A percentile compares a stretch with the other conserved stretches of the same genome.
Conservation (phyloP, 2,113 vertebrate species). For the Mirounga angustirostris region DNA sequence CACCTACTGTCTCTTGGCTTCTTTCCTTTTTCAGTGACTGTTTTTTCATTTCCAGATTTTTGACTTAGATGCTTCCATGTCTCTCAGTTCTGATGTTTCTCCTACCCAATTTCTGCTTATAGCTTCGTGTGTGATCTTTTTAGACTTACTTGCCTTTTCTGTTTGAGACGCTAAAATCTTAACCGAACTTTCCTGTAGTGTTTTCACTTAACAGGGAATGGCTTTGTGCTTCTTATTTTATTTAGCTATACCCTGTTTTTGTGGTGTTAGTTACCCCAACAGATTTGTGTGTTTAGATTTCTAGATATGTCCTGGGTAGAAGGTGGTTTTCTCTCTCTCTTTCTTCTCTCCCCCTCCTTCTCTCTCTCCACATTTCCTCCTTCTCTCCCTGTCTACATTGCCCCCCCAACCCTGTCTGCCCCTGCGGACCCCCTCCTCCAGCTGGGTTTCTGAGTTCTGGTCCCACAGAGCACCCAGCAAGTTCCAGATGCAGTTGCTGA, state of each 20-base stretch:
- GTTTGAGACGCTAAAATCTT: background rate
- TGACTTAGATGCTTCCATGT: background rate
- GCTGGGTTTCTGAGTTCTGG: background rate
- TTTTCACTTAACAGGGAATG: too few relatives aligned
- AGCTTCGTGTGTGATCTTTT: too few relatives aligned
- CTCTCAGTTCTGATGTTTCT: background rate
- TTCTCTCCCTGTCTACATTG: fast-evolving
- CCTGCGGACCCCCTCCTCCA: fast-evolving
- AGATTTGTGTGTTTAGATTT: background rate
- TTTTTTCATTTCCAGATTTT: too few relatives aligned
- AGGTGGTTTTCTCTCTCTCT: background rate
- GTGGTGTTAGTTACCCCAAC: too few relatives aligned
- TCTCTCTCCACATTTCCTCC: too few relatives aligned
- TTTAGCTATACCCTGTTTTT: background rate
- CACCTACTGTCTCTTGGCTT: background rate
- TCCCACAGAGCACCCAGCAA: fast-evolving
- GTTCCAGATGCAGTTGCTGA: fast-evolving
- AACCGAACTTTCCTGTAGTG: too few relatives aligned
- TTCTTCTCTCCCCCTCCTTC: background rate
- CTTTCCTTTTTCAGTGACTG: background rate
- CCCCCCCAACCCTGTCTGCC: background rate
- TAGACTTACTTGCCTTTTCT: background rate
- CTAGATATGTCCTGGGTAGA: background rate
- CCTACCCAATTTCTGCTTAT: background rate
- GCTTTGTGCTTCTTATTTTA: background rate